Evolutionary conservation across 92 coral and sea anemone genomes (phyloP).

Genomic region (Umimayanthus chanpuru): DNA sequence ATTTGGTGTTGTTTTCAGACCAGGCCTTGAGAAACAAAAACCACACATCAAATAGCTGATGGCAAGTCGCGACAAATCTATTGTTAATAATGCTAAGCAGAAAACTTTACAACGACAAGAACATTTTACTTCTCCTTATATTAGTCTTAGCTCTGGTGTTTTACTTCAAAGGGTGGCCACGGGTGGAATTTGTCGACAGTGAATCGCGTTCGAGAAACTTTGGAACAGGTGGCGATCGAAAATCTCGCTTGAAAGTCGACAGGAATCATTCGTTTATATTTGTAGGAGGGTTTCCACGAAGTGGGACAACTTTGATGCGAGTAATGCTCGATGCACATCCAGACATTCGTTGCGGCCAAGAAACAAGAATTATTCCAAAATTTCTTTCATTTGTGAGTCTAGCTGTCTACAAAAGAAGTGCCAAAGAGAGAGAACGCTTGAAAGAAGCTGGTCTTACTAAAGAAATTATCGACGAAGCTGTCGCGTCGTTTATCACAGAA

Average conservation of each 20-base stretch:
- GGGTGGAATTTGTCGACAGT: neutral
- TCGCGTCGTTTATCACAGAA: conserved; percentile 77
- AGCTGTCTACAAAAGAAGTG: conserved; percentile 46
- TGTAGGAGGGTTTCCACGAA: conserved; percentile 95
- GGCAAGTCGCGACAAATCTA: neutral
- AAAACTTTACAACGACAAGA: conserved; percentile 24
- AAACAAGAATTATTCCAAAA: conserved; percentile 90
- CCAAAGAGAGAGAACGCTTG: conserved; percentile 61
- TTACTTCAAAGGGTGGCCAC: conserved; percentile 28
- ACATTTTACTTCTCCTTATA: conserved; percentile 15
- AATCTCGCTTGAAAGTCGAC: conserved; percentile 28
- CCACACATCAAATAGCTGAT: neutral
- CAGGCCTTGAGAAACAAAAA: no score
- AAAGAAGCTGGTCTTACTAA: conserved; percentile 84
- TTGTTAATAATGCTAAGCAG: conserved; percentile 21
- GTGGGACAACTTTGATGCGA: conserved; percentile 98
- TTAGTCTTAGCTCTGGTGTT: conserved; percentile 29
- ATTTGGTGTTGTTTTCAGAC: neutral
- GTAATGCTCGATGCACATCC: conserved; percentile 95
- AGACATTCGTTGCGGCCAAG: conserved; percentile 92
- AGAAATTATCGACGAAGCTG: conserved; percentile 73
- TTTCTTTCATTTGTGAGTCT: conserved; percentile 69
- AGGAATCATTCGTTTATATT: conserved; percentile 78
- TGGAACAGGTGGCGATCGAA: conserved; percentile 3
- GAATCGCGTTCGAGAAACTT: neutral